Conservation (phyloP, 1,140 invertebrate genomes). For the Tyrophagus putrescentiae region DNA sequence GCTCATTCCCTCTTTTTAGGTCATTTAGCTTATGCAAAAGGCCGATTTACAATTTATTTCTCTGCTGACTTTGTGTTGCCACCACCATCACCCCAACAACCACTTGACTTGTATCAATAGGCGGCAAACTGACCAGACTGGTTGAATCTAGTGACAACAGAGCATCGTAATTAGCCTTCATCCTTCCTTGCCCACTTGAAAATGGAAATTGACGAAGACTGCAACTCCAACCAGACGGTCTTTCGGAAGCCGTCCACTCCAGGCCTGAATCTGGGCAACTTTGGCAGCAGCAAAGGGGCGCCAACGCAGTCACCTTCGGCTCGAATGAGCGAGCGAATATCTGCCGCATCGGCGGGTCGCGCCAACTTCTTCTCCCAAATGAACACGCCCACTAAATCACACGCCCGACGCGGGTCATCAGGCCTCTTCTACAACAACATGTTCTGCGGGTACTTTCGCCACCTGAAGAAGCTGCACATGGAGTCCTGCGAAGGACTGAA, state of each 20-base stretch:
- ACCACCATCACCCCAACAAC: too few relatives aligned
- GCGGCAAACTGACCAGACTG: too few relatives aligned
- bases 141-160: too few relatives aligned
- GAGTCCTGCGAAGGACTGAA: constrained; percentile 31
- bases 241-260: not conserved
- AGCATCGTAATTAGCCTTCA: too few relatives aligned
- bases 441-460: constrained; percentile 26
- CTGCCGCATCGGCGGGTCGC: not conserved
- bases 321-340: not conserved
- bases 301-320: not conserved
- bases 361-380: not conserved
- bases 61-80: too few relatives aligned
- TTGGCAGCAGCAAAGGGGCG: not conserved
- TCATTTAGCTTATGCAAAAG: too few relatives aligned
- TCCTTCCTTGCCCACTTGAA: too few relatives aligned
- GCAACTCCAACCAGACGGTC: constrained; percentile 9
- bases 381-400: constrained; percentile 11
- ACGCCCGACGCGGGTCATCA: constrained; percentile 18
- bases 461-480: constrained; percentile 28
- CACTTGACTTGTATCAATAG: too few relatives aligned
- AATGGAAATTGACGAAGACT: constrained; percentile 13
- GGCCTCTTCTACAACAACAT: constrained; percentile 24
- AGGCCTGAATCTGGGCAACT: constrained; percentile 4
- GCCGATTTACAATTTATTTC: too few relatives aligned
- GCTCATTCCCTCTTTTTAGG: too few relatives aligned